Conservation (phyloP, 2,888 invertebrate genomes). For the Ecdyonurus torrentis region DNA sequence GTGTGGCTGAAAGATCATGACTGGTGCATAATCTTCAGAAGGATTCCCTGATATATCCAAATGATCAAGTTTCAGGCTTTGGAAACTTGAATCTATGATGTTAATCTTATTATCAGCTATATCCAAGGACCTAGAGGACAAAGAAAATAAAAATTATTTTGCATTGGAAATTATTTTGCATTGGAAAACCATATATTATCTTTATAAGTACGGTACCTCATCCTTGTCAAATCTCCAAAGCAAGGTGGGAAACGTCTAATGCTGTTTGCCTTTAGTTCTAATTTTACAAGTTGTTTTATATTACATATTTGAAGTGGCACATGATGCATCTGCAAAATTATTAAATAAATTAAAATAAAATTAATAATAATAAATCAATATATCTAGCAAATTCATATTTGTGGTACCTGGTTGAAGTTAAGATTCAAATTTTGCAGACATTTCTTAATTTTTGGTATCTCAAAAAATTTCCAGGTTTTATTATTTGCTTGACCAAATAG, state of each 20-base stretch:
- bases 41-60: background rate
- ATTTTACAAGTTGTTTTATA: background rate
- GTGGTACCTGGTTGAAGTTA: background rate
- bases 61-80: background rate
- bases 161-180: too few species aligned
- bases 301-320: background rate
- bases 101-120: background rate
- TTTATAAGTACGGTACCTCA: too few species aligned
- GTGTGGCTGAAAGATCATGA: background rate
- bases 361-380: background rate
- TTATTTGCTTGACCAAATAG: background rate
- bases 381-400: background rate
- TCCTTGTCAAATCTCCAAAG: background rate
- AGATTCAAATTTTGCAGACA: background rate
- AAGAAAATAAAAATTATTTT: too few species aligned
- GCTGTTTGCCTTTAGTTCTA: background rate
- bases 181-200: too few species aligned
- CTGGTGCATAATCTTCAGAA: background rate
- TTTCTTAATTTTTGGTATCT: background rate
- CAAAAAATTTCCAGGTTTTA: background rate
- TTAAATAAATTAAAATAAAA: background rate
- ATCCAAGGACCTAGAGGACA: background rate
- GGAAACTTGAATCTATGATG: background rate
- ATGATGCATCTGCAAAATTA: background rate
- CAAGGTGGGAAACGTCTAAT: background rate